Evolutionary conservation across 2,797 vertebrate species (phyloP), one percentile per base, ranked within the genome.

Genomic region (Parauchenoglanis ngamensis): DNA sequence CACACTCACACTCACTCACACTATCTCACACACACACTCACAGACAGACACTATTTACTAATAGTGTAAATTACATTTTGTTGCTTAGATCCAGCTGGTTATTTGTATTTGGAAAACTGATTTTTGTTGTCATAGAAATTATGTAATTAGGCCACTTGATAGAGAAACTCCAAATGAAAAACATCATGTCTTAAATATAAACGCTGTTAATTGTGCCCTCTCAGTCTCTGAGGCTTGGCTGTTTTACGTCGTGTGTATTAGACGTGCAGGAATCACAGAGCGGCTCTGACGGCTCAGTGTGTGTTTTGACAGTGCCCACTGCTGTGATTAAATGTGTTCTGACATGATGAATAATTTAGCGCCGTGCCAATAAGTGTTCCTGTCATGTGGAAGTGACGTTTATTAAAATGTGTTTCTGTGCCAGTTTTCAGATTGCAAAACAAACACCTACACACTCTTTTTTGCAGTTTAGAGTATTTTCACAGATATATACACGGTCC

Each of bases 331-430:
- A 91, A 79, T n/a, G 31, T 25, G 31, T 59, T 88, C 61, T 87
- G 85, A 88, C 81, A 72, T 88, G 54, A 89, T 88, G 54, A 89
- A 91, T 92, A 77, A 88, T 92, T 91, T 91, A 90, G 85, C 17
- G 17, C 75, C 17, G 56, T 57, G 70, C 84, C 87, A 79, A 85
- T 90, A 87, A 85, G 85, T 88, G 85, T 86, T 86, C 83, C 86
- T 88, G 86, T 89, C 89, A 84, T 86, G 87, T 89, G 35, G 84
- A 72, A 79, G 75, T 85, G 85, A 87, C 10, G 85, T 63, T 85
- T 57, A 61, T 23, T 31, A 85, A 31, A 84, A 44, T 3, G 7
- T 35, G 31, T 28, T 17, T 65, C 72, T 70, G 70, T 65, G 44
- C 70, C 85, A 73, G 52, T 13, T 59, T 76, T 85, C 73, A 85